These are phyloP conservation scores for Avahi laniger DNA, from an alignment of 2,797 vertebrate genomes.

Conservation along the genomic window DNA sequence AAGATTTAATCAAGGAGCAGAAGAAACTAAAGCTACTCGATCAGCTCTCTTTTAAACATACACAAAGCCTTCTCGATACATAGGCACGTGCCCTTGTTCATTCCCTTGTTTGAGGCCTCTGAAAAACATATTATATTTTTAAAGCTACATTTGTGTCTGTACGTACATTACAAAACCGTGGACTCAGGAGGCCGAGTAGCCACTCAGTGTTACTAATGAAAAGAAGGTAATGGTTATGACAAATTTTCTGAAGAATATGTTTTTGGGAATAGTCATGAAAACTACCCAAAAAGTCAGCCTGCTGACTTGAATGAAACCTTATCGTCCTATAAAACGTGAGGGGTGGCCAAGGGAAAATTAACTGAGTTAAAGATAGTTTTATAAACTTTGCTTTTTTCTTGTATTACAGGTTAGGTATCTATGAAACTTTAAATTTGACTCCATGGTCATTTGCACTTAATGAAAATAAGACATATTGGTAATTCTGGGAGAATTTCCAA, in stretches of 20 bases:
- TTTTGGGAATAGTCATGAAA: slow-evolving; percentile 20
- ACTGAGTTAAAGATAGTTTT: slow-evolving; percentile 20
- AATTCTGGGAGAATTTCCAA: slow-evolving; percentile 41
- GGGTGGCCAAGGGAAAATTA: background rate
- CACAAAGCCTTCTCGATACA: slow-evolving; percentile 12
- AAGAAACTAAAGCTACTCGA: slow-evolving; percentile 33
- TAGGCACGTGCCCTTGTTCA: background rate
- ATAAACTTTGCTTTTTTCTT: background rate
- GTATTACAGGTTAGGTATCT: slow-evolving; percentile 14
- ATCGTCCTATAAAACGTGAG: background rate
- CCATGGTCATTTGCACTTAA: background rate
- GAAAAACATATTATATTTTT: slow-evolving; percentile 5
- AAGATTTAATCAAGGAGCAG: slow-evolving; percentile 73
- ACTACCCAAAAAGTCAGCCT: background rate
- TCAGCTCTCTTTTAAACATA: slow-evolving; percentile 29
- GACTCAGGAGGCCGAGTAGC: background rate
- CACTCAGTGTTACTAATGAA: background rate
- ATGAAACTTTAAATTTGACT: slow-evolving; percentile 40
- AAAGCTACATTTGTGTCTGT: slow-evolving; percentile 52
- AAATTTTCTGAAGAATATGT: slow-evolving; percentile 9
- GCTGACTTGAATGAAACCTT: background rate
- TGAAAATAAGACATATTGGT: slow-evolving; percentile 42
- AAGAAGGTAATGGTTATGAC: background rate
- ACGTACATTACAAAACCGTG: background rate
- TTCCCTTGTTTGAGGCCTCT: slow-evolving; percentile 28